Conservation (phyloP, 2,113 vertebrate genomes). For the Capreolus pygargus region DNA sequence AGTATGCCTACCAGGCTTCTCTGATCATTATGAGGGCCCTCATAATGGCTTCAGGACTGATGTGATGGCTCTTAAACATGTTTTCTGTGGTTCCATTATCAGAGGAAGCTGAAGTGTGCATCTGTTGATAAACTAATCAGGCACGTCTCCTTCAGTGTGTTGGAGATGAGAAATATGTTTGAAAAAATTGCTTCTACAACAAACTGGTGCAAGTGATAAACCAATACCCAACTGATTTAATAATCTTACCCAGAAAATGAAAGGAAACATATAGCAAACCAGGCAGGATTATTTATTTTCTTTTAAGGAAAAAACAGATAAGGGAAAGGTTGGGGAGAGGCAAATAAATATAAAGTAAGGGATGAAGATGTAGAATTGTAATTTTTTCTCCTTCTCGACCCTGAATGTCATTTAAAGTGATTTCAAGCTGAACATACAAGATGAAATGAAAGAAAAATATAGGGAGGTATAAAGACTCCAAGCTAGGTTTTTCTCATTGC, state of each 20-base stretch:
- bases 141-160: not conserved
- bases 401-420: not conserved
- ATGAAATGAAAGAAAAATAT: not conserved
- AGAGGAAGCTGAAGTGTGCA: not conserved
- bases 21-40: not conserved
- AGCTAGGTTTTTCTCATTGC: not conserved
- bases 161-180: not conserved
- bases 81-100: not conserved
- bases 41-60: not conserved
- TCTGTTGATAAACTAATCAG: not conserved
- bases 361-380: not conserved
- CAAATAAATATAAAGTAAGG: not conserved
- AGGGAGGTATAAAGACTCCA: not conserved
- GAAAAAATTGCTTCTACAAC: not conserved
- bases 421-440: not conserved
- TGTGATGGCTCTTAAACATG: not conserved
- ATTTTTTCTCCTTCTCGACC: constrained; percentile 13
- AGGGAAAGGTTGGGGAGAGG: not conserved
- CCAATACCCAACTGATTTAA: not conserved
- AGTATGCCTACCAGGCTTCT: not conserved
- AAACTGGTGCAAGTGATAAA: not conserved
- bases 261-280: not conserved
- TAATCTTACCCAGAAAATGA: not conserved
- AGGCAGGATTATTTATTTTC: not conserved
- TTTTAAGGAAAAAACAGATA: not conserved